Percentiles rank a stretch among this genome's conserved stretches.
These are phyloP conservation scores for Rhagonycha fulva DNA, from an alignment of 2,888 invertebrate genomes.

Conservation along the genomic window DNA sequence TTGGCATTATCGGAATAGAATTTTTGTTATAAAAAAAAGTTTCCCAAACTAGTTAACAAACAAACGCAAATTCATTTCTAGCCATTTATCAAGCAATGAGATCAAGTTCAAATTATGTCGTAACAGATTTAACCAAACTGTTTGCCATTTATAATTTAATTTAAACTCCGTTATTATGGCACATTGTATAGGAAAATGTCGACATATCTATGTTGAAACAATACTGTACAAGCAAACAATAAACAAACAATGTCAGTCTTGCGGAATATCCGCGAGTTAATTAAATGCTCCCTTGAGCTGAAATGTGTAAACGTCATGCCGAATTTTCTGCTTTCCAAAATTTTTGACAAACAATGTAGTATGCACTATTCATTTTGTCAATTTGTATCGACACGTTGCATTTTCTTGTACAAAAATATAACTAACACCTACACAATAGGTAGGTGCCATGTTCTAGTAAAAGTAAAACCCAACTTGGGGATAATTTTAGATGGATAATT, in stretches of 20 bases:
- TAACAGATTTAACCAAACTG: neutral
- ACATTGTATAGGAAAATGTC: neutral
- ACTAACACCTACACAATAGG: neutral
- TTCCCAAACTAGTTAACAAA: neutral
- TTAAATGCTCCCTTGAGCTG: slow-evolving; percentile 29
- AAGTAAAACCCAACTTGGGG: no score
- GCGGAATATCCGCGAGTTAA: slow-evolving; percentile 28
- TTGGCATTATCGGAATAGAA: neutral
- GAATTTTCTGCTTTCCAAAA: neutral
- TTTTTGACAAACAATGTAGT: neutral
- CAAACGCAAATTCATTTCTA: neutral
- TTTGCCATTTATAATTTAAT: neutral
- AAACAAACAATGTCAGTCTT: slow-evolving; percentile 13
- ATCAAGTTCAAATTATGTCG: neutral
- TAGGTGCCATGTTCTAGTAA: neutral
- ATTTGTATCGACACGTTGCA: neutral
- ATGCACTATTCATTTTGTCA: neutral
- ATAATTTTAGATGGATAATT: no score
- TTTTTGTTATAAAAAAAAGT: neutral
- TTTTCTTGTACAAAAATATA: neutral
- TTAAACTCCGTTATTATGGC: neutral
- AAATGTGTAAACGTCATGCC: slow-evolving; percentile 19
- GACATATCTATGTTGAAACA: slow-evolving; percentile 1
- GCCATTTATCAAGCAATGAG: neutral
- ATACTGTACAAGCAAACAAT: neutral